Base-by-base conservation (phyloP, 2,888 invertebrate species). In the Bhutanitis thaidina region DNA sequence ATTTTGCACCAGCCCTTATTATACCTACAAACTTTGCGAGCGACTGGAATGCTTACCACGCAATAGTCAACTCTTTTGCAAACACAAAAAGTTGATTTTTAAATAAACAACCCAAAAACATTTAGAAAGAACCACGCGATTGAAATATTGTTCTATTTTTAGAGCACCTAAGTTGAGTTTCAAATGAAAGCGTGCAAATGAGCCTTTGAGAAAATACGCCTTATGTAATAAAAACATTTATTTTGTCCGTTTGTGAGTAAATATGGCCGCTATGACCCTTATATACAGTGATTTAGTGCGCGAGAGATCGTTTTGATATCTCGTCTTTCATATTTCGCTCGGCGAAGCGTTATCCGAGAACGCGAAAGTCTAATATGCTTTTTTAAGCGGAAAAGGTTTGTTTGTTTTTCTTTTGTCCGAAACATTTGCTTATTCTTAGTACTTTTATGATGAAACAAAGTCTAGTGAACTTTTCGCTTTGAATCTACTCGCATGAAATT, bases 161-260 rank as follows among this genome's bases (percentile, higher is more conserved):
- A 49, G 15, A 7, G 3, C 0, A 0, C 5, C 57, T 74, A 69
- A 63, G 71, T 52, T 45, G 20, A 41, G 60, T 77, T 76, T 71
- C 35, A 50, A 37, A 32, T 57, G 47, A 1, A 7, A 15, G 7
- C 5, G 27, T 44, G 48, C 61, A 73, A 77, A 78, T 77, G 74
- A 71, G 78, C 79, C 79, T 82, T 76, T 69, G 85, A 89, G 88
- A 87, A 86, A 84, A 81, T 77, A 79, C 84, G 82, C 76, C 81
- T 85, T 86, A 87, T 88, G 87, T 88, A 88, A 88, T 85, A 83
- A 86, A 87, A 88, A 88, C 87, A 86, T 88, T 87, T 88, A 86
- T 89, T 88, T 86, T 83, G 83, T 80, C 79, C 85, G 87, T 86
- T 85, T 82, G 79, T 72, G 78, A 82, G 87, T 88, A 88, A 85